phyloP scores from a whole-genome alignment of 1,140 invertebrate species.

The Steinernema feltiae region DNA sequence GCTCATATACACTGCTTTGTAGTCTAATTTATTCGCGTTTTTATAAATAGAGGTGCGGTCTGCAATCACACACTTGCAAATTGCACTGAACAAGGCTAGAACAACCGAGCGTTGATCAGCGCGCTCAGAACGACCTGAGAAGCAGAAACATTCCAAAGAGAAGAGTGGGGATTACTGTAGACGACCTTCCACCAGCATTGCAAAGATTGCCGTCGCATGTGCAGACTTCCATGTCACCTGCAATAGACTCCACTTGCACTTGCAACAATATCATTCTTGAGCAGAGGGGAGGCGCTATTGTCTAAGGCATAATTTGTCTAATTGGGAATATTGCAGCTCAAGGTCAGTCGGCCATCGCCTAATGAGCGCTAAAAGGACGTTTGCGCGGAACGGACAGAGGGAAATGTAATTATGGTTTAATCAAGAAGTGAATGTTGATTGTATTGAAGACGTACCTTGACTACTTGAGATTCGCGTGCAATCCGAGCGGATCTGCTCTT shows the following conservation, averaged over 20 bases:
- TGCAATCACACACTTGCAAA: too few species aligned
- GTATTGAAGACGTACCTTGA: conserved; percentile 34
- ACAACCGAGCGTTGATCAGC: too few species aligned
- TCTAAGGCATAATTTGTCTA: conserved; percentile 9
- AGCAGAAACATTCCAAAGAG: background rate
- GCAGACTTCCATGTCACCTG: conserved; percentile 49
- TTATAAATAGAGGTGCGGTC: too few species aligned
- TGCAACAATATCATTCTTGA: background rate
- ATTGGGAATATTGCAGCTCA: background rate
- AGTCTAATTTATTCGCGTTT: too few species aligned
- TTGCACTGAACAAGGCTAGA: too few species aligned
- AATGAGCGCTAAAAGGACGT: background rate
- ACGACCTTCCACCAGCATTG: conserved; percentile 20
- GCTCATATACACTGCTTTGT: too few species aligned
- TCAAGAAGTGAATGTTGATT: conserved; percentile 5
- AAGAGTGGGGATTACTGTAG: background rate
- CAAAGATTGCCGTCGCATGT: conserved; percentile 50
- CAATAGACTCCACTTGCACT: conserved; percentile 16
- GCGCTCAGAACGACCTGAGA: background rate
- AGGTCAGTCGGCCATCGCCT: background rate
- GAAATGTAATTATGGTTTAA: conserved; percentile 4
- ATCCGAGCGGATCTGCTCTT: conserved; percentile 47
- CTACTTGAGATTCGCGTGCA: conserved; percentile 47
- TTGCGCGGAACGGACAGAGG: background rate
- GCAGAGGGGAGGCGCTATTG: background rate